Evolutionary conservation across 2,113 vertebrate genomes (phyloP), one percentile per base, ranked within the genome.

Genomic region (Rostratula benghalensis): DNA sequence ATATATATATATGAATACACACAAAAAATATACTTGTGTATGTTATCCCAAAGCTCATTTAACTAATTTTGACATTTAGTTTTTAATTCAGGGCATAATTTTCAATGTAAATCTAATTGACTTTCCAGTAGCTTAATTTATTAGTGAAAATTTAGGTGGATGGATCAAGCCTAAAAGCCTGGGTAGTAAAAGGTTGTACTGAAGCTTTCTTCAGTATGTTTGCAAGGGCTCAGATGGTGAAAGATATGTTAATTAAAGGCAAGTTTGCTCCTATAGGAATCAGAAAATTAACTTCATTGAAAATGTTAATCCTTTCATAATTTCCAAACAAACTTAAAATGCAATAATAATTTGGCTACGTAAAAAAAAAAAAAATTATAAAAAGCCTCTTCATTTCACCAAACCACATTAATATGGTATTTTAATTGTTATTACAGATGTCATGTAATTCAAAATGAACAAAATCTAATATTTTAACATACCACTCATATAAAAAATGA

Each of bases 101-200:
- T 82, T 73, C 61, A 60, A n/a, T 59, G 27, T 48, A 91, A 94
- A 94, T 48, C 27, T 80, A 92, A 95, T 94, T 93, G 77, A 51
- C 57, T 69, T 82, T 18, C 74, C 20, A 31, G 30, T 78, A 71
- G 39, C 46, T 91, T 86, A 88, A 90, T 13, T 68, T 78, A 89
- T 97, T 91, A 94, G 23, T 57, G 85, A 61, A 92, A 82, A 94
- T 89, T 39, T 65, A 70, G 28, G 27, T 67, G 87, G 80, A 77
- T 80, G 54, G 59, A 92, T 79, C 78, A 75, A 93, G n/a, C 11
- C 80, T 95, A 74, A 94, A 96, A 96, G 77, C 67, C 67, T 93
- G 3, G 39, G 35, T 3, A 74, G 46, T 28, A 37, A 73, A 91
- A 91, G 60, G 17, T 31, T 87, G 23, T 37, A 2, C 50, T 59